Conservation (phyloP, 2,797 vertebrate genomes). For the Amblyopsis hoosieri region DNA sequence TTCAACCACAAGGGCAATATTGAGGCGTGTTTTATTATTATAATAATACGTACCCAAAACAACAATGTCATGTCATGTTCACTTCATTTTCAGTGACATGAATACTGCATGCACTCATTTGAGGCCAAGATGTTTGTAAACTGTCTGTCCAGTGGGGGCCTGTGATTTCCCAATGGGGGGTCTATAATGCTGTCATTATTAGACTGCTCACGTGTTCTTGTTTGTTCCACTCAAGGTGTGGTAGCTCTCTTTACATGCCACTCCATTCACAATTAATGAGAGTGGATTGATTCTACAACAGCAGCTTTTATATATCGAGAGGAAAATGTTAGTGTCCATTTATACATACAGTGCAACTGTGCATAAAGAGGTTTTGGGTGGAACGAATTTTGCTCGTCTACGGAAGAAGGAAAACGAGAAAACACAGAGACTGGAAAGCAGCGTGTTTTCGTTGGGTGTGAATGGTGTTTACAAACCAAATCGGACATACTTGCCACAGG, state of each 20-base stretch:
- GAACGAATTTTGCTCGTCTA: conserved; percentile 22
- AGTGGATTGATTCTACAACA: conserved; percentile 41
- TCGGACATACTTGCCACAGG: conserved; percentile 31
- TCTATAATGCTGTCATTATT: conserved; percentile 34
- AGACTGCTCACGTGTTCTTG: conserved; percentile 41
- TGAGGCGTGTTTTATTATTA: too few species aligned
- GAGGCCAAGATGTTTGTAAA: too few species aligned
- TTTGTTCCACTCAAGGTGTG: conserved; percentile 59
- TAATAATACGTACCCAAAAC: too few species aligned
- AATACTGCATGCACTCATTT: too few species aligned
- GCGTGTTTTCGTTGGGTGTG: conserved; percentile 29
- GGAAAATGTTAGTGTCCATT: not conserved
- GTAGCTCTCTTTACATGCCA: conserved; percentile 44
- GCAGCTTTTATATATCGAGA: conserved; percentile 1
- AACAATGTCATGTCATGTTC: too few species aligned
- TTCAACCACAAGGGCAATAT: too few species aligned
- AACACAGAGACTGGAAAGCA: conserved; percentile 26
- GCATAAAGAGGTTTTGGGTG: conserved; percentile 13
- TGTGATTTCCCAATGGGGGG: conserved; percentile 4
- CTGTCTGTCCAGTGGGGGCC: too few species aligned
- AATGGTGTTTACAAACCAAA: conserved; percentile 49
- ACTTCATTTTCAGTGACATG: too few species aligned
- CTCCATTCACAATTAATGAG: conserved; percentile 63
- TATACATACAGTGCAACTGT: not conserved
- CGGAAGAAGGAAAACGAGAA: conserved; percentile 25